phyloP scores from a whole-genome alignment of 2,113 vertebrate species.

The Varanus komodoensis region DNA sequence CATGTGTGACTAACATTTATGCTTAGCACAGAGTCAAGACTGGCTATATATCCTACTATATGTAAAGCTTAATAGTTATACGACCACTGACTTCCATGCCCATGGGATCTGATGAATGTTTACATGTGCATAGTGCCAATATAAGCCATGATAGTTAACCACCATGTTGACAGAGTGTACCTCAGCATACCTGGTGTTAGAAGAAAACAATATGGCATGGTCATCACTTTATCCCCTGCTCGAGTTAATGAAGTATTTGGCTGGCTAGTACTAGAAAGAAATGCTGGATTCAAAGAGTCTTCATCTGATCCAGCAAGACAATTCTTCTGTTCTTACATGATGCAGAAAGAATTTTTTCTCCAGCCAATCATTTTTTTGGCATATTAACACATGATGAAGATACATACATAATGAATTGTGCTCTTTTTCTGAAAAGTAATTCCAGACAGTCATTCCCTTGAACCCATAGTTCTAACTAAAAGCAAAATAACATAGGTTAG shows the following conservation, averaged over 20 bases:
- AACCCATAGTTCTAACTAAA: background rate
- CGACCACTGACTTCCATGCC: background rate
- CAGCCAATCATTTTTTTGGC: background rate
- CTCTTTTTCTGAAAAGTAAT: background rate
- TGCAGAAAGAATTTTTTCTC: background rate
- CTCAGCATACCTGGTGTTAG: constrained; percentile 18
- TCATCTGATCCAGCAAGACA: background rate
- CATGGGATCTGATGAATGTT: background rate
- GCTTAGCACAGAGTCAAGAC: background rate
- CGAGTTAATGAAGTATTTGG: background rate
- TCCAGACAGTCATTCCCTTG: background rate
- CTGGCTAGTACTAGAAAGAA: background rate
- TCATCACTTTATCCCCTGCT: background rate
- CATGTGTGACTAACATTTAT: background rate
- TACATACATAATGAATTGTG: background rate
- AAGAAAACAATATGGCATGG: background rate
- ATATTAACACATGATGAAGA: background rate
- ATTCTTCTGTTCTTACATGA: constrained; percentile 5
- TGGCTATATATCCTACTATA: background rate
- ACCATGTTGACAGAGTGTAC: background rate
- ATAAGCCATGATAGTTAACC: background rate
- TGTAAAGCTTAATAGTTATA: background rate
- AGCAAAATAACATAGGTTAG: background rate
- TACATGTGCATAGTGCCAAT: background rate
- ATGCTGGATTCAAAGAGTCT: background rate